Percentiles rank a stretch among this genome's conserved stretches.
Evolutionary conservation across 2,113 vertebrate genomes (phyloP).

Genomic region (Phyllopteryx taeniolatus): DNA sequence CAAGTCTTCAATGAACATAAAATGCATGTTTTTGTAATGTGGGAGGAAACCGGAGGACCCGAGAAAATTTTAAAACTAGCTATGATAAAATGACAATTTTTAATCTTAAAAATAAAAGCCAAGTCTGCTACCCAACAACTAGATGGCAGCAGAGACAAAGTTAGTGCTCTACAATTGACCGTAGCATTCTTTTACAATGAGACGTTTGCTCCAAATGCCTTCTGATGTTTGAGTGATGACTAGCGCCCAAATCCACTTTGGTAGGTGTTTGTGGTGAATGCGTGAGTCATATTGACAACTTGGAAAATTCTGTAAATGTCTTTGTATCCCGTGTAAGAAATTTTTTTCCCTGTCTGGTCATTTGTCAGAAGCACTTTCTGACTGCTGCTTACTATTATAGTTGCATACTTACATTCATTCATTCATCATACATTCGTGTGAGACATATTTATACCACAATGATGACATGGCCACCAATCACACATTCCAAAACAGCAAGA

Average conservation of each 20-base stretch:
- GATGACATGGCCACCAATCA: not conserved
- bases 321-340: not conserved
- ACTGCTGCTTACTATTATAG: not conserved
- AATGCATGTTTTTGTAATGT: too few relatives aligned
- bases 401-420: not conserved
- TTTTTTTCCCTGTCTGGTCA: not conserved
- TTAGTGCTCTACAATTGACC: not conserved
- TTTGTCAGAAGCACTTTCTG: not conserved
- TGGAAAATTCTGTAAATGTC: not conserved
- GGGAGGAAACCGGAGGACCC: too few relatives aligned
- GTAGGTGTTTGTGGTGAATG: not conserved
- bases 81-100: not conserved
- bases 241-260: not conserved
- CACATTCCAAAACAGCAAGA: constrained; percentile 34
- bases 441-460: not conserved
- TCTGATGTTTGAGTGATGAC: not conserved
- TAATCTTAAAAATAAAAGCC: not conserved
- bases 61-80: not conserved
- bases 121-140: not conserved
- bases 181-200: not conserved
- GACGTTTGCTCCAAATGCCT: not conserved
- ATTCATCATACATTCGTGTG: not conserved
- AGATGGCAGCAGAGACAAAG: not conserved
- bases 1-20: too few relatives aligned
- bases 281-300: not conserved